Base-by-base conservation (phyloP, 2,888 invertebrate genomes). In the Harpalus rubripes region DNA sequence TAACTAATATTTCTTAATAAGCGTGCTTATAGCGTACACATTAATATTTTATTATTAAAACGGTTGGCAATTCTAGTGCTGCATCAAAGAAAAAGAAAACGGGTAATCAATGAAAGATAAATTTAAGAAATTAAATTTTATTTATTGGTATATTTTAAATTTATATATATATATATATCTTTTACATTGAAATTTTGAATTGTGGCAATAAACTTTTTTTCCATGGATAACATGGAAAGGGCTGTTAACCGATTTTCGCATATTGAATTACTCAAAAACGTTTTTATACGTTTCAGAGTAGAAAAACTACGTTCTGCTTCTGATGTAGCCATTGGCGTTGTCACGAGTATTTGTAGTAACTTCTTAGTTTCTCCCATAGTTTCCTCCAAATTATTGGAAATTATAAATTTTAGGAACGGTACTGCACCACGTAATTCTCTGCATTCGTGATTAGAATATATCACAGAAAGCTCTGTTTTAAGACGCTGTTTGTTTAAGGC, bases 181-280 rank as follows among this genome's bases (percentile, higher is more conserved):
- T n/a, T n/a, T n/a, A n/a, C n/a, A n/a, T n/a, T n/a, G n/a, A n/a
- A n/a, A n/a, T n/a, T n/a, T n/a, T n/a, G n/a, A n/a, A n/a, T n/a
- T n/a, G n/a, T n/a, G n/a, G n/a, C n/a, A n/a, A n/a, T 74, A 12
- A 74, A n/a, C 26, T 74, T 74, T 32, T 74, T 74, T 74, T 74
- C 74, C 15, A 74, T 32, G 12, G 74, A 26, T 39, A 74, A 41
- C 41, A 32, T 41, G 16, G 12, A 74, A 7, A 74, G 74, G 12
- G 65, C 65, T 4, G n/a, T 22, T 74, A 74, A 41, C 4, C 74
- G 74, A 32, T 74, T 39, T n/a, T 74, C 74, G 41, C 32, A 74
- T 39, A 41, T 74, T 41, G 74, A 26, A 15, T 74, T 74, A 39
- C 32, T 74, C n/a, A n/a, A n/a, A n/a, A n/a, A n/a, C n/a, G n/a